Evolutionary conservation across 2,797 vertebrate species (phyloP).

Genomic region (Rhinella marina): DNA sequence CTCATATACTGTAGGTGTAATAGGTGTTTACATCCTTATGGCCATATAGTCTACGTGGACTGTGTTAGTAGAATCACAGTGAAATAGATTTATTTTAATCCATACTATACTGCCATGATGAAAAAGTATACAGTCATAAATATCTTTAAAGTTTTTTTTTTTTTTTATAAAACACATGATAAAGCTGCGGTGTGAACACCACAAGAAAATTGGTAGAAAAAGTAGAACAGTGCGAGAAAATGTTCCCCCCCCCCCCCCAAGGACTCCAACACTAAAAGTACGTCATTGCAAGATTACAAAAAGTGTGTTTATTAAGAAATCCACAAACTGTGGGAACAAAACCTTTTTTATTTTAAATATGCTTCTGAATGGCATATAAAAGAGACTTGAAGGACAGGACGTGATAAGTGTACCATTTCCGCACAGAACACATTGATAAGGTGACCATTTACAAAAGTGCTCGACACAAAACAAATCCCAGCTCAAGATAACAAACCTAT

Average conservation of each 20-base stretch:
- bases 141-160: no score
- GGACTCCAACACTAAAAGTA: not conserved
- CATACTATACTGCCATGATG: no score
- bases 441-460: not conserved
- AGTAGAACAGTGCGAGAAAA: no score
- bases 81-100: no score
- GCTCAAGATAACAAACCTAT: conserved; percentile 3
- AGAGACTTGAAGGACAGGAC: conserved; percentile 12
- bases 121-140: no score
- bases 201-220: no score
- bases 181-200: no score
- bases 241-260: not conserved
- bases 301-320: not conserved
- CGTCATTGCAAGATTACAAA: not conserved
- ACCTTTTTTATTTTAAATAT: not conserved
- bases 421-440: conserved; percentile 5
- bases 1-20: no score
- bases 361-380: not conserved
- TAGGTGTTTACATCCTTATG: no score
- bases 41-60: no score
- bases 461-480: not conserved
- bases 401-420: conserved; percentile 25
- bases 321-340: conserved; percentile 11
- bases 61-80: no score
- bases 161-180: no score